phyloP scores from a whole-genome alignment of 2,888 invertebrate genomes.

The Watsonalla binaria region DNA sequence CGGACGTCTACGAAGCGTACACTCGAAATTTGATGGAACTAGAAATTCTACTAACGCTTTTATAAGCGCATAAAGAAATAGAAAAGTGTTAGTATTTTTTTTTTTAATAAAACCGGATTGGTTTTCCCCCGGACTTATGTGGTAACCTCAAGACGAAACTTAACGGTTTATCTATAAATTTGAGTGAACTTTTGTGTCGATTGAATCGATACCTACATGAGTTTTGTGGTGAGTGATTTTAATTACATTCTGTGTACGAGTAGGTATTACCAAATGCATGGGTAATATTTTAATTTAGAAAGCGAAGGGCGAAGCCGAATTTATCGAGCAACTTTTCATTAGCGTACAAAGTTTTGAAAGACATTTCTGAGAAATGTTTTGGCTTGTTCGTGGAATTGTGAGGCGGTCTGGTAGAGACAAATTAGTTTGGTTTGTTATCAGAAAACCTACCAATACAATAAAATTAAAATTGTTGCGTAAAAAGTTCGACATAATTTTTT shows the following conservation, averaged over 20 bases:
- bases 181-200: constrained; percentile 30
- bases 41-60: constrained; percentile 1
- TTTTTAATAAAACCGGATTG: too few relatives aligned
- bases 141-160: constrained; percentile 9
- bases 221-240: constrained; percentile 14
- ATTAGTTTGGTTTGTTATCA: too few relatives aligned
- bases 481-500: too few relatives aligned
- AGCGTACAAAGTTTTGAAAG: too few relatives aligned
- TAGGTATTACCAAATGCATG: neutral
- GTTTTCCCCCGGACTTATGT: neutral
- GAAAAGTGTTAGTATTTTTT: neutral
- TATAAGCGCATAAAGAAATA: neutral
- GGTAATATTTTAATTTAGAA: neutral
- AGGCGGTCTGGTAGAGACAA: too few relatives aligned
- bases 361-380: too few relatives aligned
- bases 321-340: too few relatives aligned
- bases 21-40: constrained; percentile 10
- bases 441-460: too few relatives aligned
- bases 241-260: constrained; percentile 1
- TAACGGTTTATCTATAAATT: constrained; percentile 14
- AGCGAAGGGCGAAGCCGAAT: too few relatives aligned
- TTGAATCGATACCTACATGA: constrained; percentile 12
- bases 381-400: too few relatives aligned
- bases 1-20: constrained; percentile 37
- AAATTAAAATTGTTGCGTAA: too few relatives aligned